Evolutionary conservation across 2,113 vertebrate species (phyloP).

Genomic region (Loxodonta africana): DNA sequence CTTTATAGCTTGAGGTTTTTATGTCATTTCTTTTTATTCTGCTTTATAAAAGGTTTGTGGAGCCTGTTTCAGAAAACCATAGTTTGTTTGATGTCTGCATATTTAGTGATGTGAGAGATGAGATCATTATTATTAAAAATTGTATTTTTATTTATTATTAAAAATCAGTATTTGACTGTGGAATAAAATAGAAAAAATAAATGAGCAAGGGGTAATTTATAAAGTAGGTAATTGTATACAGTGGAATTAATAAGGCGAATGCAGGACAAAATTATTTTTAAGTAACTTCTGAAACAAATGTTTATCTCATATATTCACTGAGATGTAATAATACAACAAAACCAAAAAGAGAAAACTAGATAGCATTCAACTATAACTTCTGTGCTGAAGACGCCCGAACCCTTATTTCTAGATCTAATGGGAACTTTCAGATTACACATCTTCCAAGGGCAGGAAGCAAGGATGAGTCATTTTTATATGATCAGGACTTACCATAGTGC

Average conservation of each 20-base stretch:
- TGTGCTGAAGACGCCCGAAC: background rate
- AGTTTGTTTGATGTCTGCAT: background rate
- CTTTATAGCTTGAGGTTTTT: rapidly evolving
- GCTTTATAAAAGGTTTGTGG: background rate
- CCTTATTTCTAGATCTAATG: background rate
- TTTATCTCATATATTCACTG: background rate
- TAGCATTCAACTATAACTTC: background rate
- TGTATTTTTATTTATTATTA: background rate
- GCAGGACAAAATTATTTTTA: background rate
- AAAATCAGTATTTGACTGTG: background rate
- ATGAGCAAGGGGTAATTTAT: background rate
- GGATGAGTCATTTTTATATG: background rate
- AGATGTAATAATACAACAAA: background rate
- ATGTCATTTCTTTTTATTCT: background rate
- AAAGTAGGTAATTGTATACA: background rate
- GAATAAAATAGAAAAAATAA: slow-evolving; percentile 6
- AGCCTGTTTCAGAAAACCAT: background rate
- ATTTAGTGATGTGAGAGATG: background rate
- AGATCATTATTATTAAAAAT: slow-evolving; percentile 18
- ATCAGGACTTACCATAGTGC: background rate
- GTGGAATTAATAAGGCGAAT: background rate
- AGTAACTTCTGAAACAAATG: background rate
- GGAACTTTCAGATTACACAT: background rate
- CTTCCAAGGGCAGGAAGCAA: background rate
- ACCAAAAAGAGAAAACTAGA: background rate